phyloP scores from a whole-genome alignment of 2,113 vertebrate species.

The Symphodus melops region DNA sequence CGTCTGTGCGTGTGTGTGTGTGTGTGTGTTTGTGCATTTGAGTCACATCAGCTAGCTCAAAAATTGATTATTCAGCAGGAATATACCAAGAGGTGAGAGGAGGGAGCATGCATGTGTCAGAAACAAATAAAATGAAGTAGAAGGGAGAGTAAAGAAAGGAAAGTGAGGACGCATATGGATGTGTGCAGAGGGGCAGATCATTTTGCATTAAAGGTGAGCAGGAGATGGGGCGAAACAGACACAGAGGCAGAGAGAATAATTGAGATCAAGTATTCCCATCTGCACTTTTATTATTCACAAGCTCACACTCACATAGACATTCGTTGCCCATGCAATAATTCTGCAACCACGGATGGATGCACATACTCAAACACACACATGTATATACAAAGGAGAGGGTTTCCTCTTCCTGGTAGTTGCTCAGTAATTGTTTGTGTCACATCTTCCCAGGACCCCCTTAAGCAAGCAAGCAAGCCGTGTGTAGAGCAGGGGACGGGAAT shows the following conservation, averaged over 20 bases:
- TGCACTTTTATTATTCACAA: slow-evolving; percentile 64
- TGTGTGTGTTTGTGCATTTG: slow-evolving; percentile 49
- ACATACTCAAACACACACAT: slow-evolving; percentile 20
- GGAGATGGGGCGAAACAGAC: slow-evolving; percentile 36
- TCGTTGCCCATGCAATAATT: slow-evolving; percentile 54
- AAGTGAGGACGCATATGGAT: slow-evolving; percentile 51
- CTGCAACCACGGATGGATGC: slow-evolving; percentile 30
- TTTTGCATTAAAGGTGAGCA: slow-evolving; percentile 58
- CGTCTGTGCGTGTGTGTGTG: slow-evolving; percentile 61
- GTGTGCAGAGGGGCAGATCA: slow-evolving; percentile 45
- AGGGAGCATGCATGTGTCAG: slow-evolving; percentile 76
- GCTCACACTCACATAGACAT: slow-evolving; percentile 45
- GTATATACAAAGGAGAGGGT: slow-evolving; percentile 48
- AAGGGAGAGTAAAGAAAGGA: slow-evolving; percentile 48
- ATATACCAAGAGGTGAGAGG: slow-evolving; percentile 78
- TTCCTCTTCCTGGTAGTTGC: slow-evolving; percentile 64
- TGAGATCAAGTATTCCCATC: slow-evolving; percentile 69
- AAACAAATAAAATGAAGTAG: slow-evolving; percentile 64
- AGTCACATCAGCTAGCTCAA: slow-evolving; percentile 77
- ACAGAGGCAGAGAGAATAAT: slow-evolving; percentile 61
- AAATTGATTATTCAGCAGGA: slow-evolving; percentile 83
- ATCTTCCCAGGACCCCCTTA: slow-evolving; percentile 61
- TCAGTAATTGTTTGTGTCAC: slow-evolving; percentile 80
- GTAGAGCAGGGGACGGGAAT: slow-evolving; percentile 57
- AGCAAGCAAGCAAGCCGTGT: slow-evolving; percentile 62